Percentiles rank a stretch among this genome's conserved stretches.
These are phyloP conservation scores for Morpho achilles DNA, from an alignment of 2,888 invertebrate species.

Conservation along the genomic window DNA sequence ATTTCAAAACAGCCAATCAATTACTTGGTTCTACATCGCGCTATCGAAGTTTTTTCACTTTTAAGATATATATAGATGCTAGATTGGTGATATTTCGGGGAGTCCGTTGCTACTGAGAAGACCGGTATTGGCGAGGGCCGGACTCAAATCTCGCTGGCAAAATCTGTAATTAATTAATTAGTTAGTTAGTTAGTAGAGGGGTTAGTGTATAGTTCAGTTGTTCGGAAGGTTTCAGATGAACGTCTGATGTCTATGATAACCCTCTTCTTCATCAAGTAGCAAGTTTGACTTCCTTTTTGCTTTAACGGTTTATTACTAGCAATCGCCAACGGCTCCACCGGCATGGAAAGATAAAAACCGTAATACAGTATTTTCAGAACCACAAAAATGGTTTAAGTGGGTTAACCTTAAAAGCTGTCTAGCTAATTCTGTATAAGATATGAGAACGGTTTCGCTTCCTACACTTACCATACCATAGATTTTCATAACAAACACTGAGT, in stretches of 20 bases:
- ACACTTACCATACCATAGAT: too few relatives aligned
- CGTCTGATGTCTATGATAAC: constrained; percentile 42
- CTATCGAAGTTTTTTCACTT: constrained; percentile 39
- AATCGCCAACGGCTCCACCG: too few relatives aligned
- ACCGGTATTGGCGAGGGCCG: constrained; percentile 71
- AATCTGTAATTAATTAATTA: constrained; percentile 50
- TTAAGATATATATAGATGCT: constrained; percentile 14
- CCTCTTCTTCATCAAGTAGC: constrained; percentile 71
- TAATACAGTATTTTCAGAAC: too few relatives aligned
- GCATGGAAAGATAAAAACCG: too few relatives aligned
- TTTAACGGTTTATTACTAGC: too few relatives aligned
- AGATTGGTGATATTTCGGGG: constrained; percentile 34
- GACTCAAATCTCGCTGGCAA: constrained; percentile 65
- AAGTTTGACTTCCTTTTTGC: constrained; percentile 72
- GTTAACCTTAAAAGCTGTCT: too few relatives aligned
- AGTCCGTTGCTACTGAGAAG: constrained; percentile 74
- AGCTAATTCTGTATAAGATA: too few relatives aligned
- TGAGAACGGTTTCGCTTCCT: too few relatives aligned
- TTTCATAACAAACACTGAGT: too few relatives aligned
- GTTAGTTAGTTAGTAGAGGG: constrained; percentile 62
- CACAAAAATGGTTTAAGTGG: too few relatives aligned
- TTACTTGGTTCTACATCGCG: constrained; percentile 42
- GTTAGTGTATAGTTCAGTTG: constrained; percentile 47
- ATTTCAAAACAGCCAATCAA: constrained; percentile 42
- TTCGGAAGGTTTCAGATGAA: constrained; percentile 39